Percentiles rank a stretch among this genome's conserved stretches.
Conservation (phyloP, 2,888 invertebrate genomes). For the Patella ulyssiponensis region DNA sequence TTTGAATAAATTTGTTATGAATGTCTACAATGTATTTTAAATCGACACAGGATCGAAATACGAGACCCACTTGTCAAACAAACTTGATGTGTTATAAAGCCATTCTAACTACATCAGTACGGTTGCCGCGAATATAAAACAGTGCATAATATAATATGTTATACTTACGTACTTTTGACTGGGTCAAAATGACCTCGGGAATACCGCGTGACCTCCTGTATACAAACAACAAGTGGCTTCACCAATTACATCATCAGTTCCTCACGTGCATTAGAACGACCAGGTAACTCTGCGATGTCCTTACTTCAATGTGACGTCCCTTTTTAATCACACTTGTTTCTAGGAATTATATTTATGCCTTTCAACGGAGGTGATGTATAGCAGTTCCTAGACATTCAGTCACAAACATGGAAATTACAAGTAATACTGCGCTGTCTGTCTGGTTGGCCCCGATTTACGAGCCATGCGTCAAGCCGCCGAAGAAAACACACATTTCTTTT, state of each 20-base stretch:
- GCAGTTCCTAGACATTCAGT: constrained; percentile 1
- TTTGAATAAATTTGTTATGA: too few species aligned
- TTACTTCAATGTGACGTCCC: background rate
- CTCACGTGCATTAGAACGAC: background rate
- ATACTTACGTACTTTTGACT: background rate
- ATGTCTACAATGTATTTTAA: too few species aligned
- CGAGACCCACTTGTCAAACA: too few species aligned
- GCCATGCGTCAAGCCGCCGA: constrained; percentile 11
- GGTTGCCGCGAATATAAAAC: too few species aligned
- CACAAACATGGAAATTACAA: constrained; percentile 5
- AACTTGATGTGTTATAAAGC: too few species aligned
- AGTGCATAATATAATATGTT: background rate
- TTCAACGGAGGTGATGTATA: too few species aligned
- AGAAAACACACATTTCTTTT: constrained; percentile 13
- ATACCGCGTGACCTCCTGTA: background rate
- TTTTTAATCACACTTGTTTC: too few species aligned
- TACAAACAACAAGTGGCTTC: constrained; percentile 9
- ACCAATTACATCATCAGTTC: background rate
- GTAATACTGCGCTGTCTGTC: constrained; percentile 8
- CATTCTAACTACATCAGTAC: too few species aligned
- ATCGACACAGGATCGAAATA: too few species aligned
- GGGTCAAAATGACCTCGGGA: background rate
- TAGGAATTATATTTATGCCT: too few species aligned
- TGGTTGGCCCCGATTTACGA: constrained; percentile 9
- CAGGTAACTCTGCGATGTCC: background rate